Evolutionary conservation across 2,113 vertebrate species (phyloP), one percentile per base, ranked within the genome.

Genomic region (Elanus axillaris): DNA sequence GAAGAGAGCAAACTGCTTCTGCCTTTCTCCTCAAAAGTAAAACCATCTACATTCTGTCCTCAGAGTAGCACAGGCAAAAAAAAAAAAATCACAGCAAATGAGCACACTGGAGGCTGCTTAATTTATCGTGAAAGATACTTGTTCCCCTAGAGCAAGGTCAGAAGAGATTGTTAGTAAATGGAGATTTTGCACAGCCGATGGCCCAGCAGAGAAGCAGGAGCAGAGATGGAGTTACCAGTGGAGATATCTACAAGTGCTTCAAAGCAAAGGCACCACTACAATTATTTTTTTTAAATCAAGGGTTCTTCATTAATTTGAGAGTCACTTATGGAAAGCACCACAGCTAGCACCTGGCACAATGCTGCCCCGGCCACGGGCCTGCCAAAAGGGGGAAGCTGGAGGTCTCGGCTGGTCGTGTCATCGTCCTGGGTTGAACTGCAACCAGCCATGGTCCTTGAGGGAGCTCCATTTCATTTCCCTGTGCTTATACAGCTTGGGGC

Each of bases 331-430:
- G 48, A 29, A 91, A 84, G 13, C 2, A 11, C 29, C 3, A 1
- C 8, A 47, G 13, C 64, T 36, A 66, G 14, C 26, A 52, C 16
- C 32, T 43, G 64, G 22, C 12, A 15, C 52, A 45, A 8, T 2
- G 7, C 6, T 79, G 27, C 16, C 63, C 17, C 0, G 1, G 10
- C 12, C 0, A 0, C 13, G 31, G 38, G 27, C 34, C 36, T 75
- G 32, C 38, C 40, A 32, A 2, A 52, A 64, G 47, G 11, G 3
- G 26, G 29, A 47, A 73, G 16, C 34, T 73, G 59, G 31, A 59
- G 16, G 12, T 36, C 42, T 58, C 9, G 1, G 22, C 40, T 68
- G 16, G 29, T 40, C 2, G 8, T 75, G 25, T 36, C 72, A 9
- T 42, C 3, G 1, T 14, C 32, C 11, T 63, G 1, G 1, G 29